These are phyloP conservation scores for Odontomyia ornata DNA, from an alignment of 2,888 invertebrate genomes.

Conservation along the genomic window DNA sequence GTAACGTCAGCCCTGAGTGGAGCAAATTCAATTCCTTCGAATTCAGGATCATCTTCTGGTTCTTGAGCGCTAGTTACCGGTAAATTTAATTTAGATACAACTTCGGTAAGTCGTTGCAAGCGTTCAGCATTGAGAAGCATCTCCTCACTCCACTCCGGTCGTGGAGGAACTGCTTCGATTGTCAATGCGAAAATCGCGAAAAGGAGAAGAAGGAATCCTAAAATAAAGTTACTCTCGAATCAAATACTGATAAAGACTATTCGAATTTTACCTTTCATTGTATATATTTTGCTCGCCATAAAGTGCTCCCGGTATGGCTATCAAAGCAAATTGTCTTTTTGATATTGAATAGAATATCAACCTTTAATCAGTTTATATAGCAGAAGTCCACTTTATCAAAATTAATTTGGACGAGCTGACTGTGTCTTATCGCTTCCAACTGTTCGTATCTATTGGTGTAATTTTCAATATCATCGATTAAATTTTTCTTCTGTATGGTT, in stretches of 20 bases:
- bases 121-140: background rate
- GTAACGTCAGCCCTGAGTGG: background rate
- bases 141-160: background rate
- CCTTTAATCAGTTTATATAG: conserved; percentile 1
- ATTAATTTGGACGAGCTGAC: background rate
- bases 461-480: no score
- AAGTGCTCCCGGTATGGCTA: background rate
- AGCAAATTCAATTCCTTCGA: background rate
- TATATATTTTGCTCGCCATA: background rate
- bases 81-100: background rate
- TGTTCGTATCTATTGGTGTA: no score
- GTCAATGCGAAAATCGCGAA: background rate
- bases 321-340: background rate
- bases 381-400: background rate
- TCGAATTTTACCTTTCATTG: background rate
- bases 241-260: background rate
- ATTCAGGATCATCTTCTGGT: conserved; percentile 8
- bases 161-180: background rate
- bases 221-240: background rate
- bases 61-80: background rate
- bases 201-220: background rate
- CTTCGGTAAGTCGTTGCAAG: background rate
- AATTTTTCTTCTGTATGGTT: no score
- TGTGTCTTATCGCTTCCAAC: no score
- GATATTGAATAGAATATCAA: background rate